Base-by-base conservation (phyloP, 1,140 invertebrate species). In the Mercenaria mercenaria region DNA sequence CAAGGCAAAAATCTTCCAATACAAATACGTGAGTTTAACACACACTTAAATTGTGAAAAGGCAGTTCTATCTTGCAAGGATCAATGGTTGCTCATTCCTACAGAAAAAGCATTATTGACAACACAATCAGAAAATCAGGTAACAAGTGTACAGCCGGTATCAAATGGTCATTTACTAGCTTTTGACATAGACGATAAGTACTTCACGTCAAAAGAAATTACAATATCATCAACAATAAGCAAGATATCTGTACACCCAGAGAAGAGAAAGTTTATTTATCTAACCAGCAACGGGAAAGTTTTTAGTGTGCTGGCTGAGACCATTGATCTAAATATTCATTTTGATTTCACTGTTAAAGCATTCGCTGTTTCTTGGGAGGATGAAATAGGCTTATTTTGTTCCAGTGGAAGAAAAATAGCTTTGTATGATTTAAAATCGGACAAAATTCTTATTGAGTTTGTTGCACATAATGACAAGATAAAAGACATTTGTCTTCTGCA, bases 351-450 rank as follows among this genome's bases (percentile, higher is more conserved):
- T 80, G 47, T 81, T 1, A 69, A 23, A n/a, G n/a, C 69, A 4
- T 64, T 92, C 56, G 83, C 82, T 34, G 81, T 93, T 29, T 50
- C 69, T 26, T 93, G 93, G 91, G 90, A 91, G 39, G 56, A 92
- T n/a, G 69, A 87, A 29, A 34, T 90, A 15, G 86, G 88, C 8
- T n/a, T 94, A 8, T 20, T 93, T 34, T 90, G 91, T 15, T 90
- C 93, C 29, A 23, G 52, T 11, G 76, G 84, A n/a, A 91, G 92
- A 23, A 47, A 84, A 15, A 89, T 94, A 20, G 67, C 52, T 47
- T 15, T 93, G 26, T 94, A 90, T 82, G 90, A 92, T 59, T 43
- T 56, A n/a, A 64, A 79, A 11, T 72, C 39, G 15, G 79, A 90
- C 23, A 74, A 85, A 41, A 76, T 76, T 20, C 56, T 67, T 18